A percentile compares a stretch with the other conserved stretches of the same genome.
phyloP scores from a whole-genome alignment of 1,140 invertebrate genomes.

The Plectrocnemia conspersa region DNA sequence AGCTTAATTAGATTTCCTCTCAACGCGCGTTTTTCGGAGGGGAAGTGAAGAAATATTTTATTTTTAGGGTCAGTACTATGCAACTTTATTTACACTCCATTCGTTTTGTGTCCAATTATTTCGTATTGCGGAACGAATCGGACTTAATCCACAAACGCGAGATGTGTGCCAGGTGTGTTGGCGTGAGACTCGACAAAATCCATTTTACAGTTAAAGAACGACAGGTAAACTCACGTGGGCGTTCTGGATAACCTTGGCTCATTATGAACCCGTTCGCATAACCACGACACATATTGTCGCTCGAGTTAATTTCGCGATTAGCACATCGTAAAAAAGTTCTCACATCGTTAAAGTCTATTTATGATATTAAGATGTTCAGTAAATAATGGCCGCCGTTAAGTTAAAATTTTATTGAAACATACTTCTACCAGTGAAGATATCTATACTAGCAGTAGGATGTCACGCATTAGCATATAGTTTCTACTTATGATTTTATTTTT shows the following conservation, averaged over 20 bases:
- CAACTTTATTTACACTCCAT: conserved; percentile 2
- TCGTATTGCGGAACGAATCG: conserved; percentile 5
- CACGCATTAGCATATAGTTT: too few relatives aligned
- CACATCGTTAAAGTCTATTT: too few relatives aligned
- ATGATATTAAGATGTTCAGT: too few relatives aligned
- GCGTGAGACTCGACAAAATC: conserved; percentile 19
- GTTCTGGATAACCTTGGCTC: conserved; percentile 5
- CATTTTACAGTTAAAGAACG: conserved; percentile 21
- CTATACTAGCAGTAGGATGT: too few relatives aligned
- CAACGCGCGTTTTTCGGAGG: not conserved
- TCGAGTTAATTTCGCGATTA: too few relatives aligned
- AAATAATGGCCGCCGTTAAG: too few relatives aligned
- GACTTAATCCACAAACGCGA: conserved; percentile 20
- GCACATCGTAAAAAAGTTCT: too few relatives aligned
- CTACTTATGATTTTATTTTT: too few relatives aligned
- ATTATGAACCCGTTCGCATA: too few relatives aligned
- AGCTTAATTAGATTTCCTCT: conserved; percentile 3
- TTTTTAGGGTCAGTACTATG: not conserved
- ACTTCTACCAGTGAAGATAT: too few relatives aligned
- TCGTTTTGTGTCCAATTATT: conserved; percentile 8
- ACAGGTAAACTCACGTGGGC: conserved; percentile 7
- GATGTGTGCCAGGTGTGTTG: conserved; percentile 22
- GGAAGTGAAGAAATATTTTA: not conserved
- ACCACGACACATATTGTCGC: conserved; percentile 18
- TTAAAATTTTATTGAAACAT: too few relatives aligned